Evolutionary conservation across 2,888 invertebrate species (phyloP), one percentile per base, ranked within the genome.

Genomic region (Luperina testacea): DNA sequence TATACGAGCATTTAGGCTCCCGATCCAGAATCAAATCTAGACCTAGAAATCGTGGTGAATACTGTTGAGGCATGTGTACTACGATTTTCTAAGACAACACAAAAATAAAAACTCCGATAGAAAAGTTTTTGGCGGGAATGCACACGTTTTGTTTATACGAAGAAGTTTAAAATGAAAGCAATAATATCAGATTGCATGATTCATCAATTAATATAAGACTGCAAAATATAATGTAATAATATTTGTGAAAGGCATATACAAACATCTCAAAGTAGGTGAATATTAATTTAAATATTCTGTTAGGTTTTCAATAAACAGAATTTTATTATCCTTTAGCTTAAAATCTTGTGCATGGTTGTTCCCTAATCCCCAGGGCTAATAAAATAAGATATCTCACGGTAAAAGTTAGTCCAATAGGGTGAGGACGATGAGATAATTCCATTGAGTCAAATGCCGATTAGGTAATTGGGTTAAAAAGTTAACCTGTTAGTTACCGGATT

Each of bases 381-480:
- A 63, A 75, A 75, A 76, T 27, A 17, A 17, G 42, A 53, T 11
- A 24, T 38, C 6, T n/a, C 13, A 24, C 24, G 5, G 53, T 45
- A 53, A 65, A 45, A 77, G 45, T 27, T 6, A 57, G 20, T 70
- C 24, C 42, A 27, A 69, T 42, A 63, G 20, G 20, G 8, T 17
- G 38, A 15, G 20, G 7, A 20, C 5, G 17, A 45, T 38, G 42
- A 64, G 24, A n/a, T 64, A 48, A 65, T 57, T 53, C 32, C 17
- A 65, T 65, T 65, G n/a, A 64, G 4, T 77, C 65, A 53, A 64
- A 59, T 67, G 38, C 17, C 32, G n/a, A 8, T 45, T 17, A 13
- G 2, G 8, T 57, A 78, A 77, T 77, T 13, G 15, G 13, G 32
- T 77, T 78, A 67, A 78, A 65, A 57, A 77, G 78, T 77, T 77